Evolutionary conservation across 2,797 vertebrate species (phyloP).

Genomic region (Myotis findleyi): DNA sequence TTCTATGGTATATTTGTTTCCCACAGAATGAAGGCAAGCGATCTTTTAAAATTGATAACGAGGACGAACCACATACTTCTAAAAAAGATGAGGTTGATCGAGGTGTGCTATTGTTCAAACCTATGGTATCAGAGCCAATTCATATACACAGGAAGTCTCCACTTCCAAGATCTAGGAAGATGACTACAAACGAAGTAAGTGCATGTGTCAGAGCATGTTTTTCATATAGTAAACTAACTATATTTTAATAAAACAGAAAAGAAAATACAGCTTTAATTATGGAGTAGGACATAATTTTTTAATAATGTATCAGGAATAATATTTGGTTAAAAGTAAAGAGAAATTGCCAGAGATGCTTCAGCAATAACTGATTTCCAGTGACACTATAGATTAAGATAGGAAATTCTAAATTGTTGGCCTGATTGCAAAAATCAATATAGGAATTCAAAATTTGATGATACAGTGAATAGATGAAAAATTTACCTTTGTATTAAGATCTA

Average conservation of each 20-base stretch:
- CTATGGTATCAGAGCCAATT: constrained; percentile 94
- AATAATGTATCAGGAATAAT: not conserved
- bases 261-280: constrained; percentile 82
- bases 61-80: constrained; percentile 88
- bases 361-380: constrained; percentile 58
- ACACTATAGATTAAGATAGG: constrained; percentile 73
- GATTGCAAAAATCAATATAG: constrained; percentile 32
- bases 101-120: constrained; percentile 91
- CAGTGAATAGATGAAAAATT: not conserved
- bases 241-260: constrained; percentile 78
- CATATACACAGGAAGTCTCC: constrained; percentile 95
- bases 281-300: not conserved
- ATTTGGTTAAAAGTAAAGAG: constrained; percentile 54
- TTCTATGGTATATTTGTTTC: constrained; percentile 29
- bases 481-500: constrained; percentile 19
- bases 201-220: constrained; percentile 44
- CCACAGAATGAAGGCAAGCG: constrained; percentile 91
- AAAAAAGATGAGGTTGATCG: constrained; percentile 92
- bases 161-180: constrained; percentile 92
- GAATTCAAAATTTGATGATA: constrained; percentile 36
- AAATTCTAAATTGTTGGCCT: constrained; percentile 59
- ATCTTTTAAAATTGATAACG: constrained; percentile 88
- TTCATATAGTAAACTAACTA: constrained; percentile 62
- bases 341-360: constrained; percentile 63
- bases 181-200: constrained; percentile 94